Evolutionary conservation across 2,113 vertebrate species (phyloP).

Genomic region (Brachyhypopomus occidentalis): DNA sequence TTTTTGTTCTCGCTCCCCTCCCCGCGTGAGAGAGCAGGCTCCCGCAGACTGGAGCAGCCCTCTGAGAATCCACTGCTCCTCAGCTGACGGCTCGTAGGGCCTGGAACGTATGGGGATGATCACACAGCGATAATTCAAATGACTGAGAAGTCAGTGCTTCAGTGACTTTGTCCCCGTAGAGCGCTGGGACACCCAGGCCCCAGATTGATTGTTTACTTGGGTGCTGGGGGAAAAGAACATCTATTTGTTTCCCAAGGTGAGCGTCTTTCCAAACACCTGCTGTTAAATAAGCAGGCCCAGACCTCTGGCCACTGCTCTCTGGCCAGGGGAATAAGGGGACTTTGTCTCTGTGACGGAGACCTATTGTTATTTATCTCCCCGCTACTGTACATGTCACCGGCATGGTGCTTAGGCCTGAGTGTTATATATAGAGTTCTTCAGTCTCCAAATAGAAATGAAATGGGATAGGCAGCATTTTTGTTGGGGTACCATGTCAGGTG

Average conservation of each 20-base stretch:
- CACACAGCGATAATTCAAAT: conserved; percentile 55
- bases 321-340: conserved; percentile 55
- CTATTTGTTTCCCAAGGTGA: conserved; percentile 62
- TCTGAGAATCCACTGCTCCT: conserved; percentile 36
- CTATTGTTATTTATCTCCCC: conserved; percentile 63
- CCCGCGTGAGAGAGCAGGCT: conserved; percentile 1
- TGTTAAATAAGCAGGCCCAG: conserved; percentile 59
- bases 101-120: conserved; percentile 49
- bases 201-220: conserved; percentile 59
- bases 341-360: conserved; percentile 58
- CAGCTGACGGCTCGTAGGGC: conserved; percentile 39
- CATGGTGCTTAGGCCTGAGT: conserved; percentile 56
- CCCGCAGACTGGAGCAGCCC: conserved; percentile 1
- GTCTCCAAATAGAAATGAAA: conserved; percentile 78
- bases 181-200: conserved; percentile 49
- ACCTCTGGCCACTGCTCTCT: conserved; percentile 53
- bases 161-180: conserved; percentile 54
- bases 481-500: conserved; percentile 67
- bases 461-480: conserved; percentile 72
- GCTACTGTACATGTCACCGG: conserved; percentile 54
- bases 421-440: conserved; percentile 64
- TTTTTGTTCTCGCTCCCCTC: conserved; percentile 20
- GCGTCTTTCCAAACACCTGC: conserved; percentile 56
- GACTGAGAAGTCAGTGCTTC: conserved; percentile 54
- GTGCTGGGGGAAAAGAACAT: conserved; percentile 48